Evolutionary conservation across 2,888 invertebrate genomes (phyloP).

Genomic region (Bembecia ichneumoniformis): DNA sequence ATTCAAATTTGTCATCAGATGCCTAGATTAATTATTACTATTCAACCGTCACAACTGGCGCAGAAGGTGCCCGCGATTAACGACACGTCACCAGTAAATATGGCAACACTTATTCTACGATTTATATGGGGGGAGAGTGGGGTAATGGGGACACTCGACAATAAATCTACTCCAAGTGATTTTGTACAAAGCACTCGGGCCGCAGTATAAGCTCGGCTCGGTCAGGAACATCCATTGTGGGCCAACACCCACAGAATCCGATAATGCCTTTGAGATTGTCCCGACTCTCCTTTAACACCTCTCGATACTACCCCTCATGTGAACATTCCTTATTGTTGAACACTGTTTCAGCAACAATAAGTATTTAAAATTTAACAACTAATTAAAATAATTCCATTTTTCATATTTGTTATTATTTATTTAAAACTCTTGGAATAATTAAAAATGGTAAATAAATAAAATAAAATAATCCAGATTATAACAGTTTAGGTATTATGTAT

Average conservation of each 20-base stretch:
- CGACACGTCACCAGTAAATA: slow-evolving; percentile 69
- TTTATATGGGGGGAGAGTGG: slow-evolving; percentile 61
- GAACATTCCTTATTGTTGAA: background rate
- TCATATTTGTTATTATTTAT: no score
- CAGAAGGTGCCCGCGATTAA: slow-evolving; percentile 64
- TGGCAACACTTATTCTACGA: slow-evolving; percentile 69
- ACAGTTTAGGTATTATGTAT: no score
- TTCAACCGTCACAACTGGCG: slow-evolving; percentile 41
- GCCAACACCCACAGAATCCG: slow-evolving; percentile 63
- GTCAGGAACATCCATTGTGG: slow-evolving; percentile 64
- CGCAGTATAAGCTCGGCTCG: slow-evolving; percentile 59
- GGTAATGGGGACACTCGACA: slow-evolving; percentile 54
- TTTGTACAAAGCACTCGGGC: slow-evolving; percentile 68
- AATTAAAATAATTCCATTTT: no score
- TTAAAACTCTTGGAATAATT: no score
- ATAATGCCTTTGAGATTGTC: slow-evolving; percentile 68
- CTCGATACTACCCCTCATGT: slow-evolving; percentile 30
- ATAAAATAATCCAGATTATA: no score
- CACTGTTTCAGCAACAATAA: no score
- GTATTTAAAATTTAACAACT: no score
- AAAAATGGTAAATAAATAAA: no score
- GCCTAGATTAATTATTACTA: slow-evolving; percentile 64
- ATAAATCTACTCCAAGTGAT: slow-evolving; percentile 69
- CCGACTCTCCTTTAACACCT: slow-evolving; percentile 66
- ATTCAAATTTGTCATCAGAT: slow-evolving; percentile 61